Base-by-base conservation (phyloP, 2,888 invertebrate species). In the Caenorhabditis sp. region DNA sequence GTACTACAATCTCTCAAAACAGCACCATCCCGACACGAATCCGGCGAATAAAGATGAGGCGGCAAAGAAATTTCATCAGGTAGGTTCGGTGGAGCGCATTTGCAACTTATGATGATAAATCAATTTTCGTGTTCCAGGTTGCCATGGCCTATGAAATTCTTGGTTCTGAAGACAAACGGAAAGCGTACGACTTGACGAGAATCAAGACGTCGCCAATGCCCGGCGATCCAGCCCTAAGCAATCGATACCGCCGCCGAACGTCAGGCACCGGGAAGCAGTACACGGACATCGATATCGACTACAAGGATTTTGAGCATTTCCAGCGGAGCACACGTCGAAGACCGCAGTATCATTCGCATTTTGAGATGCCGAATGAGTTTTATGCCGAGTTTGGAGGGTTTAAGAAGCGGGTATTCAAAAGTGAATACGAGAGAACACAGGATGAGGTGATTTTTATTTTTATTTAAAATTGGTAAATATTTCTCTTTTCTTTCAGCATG, bases 1-100 rank as follows among this genome's bases (percentile, higher is more conserved):
- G 2, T 91, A 89, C 51, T 91, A 89, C 74, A 78, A 85, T 24
- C 82, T 90, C 8, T 89, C 90, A 37, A 91, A 90, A 80, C 85
- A 88, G 61, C 87, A 90, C 67, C 91, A 91, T 71, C 91, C 91
- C 1, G 91, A 91, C 72, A 82, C 83, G 47, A 90, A 90, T 80
- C 82, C 84, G 3, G 71, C 83, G 0, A 85, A 88, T 44, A 79
- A 83, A 32, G 88, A 87, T 5, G 87, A 87, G 32, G 84, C 90
- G 18, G 84, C 88, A 1, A 87, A 87, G 50, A 85, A 83, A 50
- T 90, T 90, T 64, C 90, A 90, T 71, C 83, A 87, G 79, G 89
- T 90, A 26, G 1, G 32, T 32, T 13, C 28, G 32, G n/a, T 4
- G 32, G 32, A 32, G 32, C 32, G 9, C 32, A 32, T 51, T 47